A percentile compares a stretch with the other conserved stretches of the same genome.
Evolutionary conservation across 2,888 invertebrate species (phyloP).

Genomic region (Merodon equestris): DNA sequence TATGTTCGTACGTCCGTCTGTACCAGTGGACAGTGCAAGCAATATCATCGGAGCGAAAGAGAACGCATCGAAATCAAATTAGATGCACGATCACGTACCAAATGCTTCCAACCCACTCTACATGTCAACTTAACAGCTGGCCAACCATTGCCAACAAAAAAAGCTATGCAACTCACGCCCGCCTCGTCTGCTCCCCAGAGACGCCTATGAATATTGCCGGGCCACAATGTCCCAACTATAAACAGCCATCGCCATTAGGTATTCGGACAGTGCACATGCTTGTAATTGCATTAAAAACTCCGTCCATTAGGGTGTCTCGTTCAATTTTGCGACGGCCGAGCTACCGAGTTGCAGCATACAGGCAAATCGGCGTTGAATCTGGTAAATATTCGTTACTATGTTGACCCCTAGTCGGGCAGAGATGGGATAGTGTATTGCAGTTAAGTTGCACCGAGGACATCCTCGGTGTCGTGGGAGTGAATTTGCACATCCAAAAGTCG

Average conservation of each 20-base stretch:
- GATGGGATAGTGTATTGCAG: slow-evolving; percentile 23
- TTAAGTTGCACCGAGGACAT: slow-evolving; percentile 12
- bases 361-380: slow-evolving; percentile 1
- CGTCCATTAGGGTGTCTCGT: slow-evolving; percentile 68
- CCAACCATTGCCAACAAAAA: slow-evolving; percentile 21
- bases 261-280: slow-evolving; percentile 67
- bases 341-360: slow-evolving; percentile 16
- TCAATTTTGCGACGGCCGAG: slow-evolving; percentile 55
- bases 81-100: slow-evolving; percentile 68
- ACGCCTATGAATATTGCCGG: slow-evolving; percentile 66
- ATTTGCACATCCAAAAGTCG: slow-evolving; percentile 23
- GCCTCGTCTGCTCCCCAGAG: slow-evolving; percentile 24
- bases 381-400: slow-evolving; percentile 66
- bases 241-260: slow-evolving; percentile 65
- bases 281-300: slow-evolving; percentile 68
- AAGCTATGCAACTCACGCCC: slow-evolving; percentile 16
- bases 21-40: neutral
- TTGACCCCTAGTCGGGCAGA: slow-evolving; percentile 32
- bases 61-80: slow-evolving; percentile 60
- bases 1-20: too few relatives aligned
- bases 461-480: slow-evolving; percentile 41
- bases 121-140: slow-evolving; percentile 36
- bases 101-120: slow-evolving; percentile 40
- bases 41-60: slow-evolving; percentile 21
- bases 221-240: slow-evolving; percentile 66